Evolutionary conservation across 1,140 invertebrate species (phyloP), one percentile per base, ranked within the genome.

Genomic region (Matsumurasca onukii): DNA sequence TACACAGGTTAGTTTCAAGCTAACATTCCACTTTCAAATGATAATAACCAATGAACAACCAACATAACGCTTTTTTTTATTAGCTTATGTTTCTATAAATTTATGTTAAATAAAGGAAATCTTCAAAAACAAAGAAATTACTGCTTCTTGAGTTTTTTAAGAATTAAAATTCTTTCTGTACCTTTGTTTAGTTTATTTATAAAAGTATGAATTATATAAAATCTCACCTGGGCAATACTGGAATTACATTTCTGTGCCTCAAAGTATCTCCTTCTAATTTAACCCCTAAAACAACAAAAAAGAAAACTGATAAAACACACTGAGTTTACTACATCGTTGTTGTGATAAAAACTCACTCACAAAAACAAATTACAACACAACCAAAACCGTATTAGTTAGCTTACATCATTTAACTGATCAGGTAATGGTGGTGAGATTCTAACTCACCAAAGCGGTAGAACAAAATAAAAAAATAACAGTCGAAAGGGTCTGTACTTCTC

Each of bases 251-350:
- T 67, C 71, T 69, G 55, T 34, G 29, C 22, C 66, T 70, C 22
- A 67, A 31, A 66, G 71, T 45, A 20, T 62, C 55, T 31, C 63
- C 39, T 12, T 72, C 66, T 39, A 73, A 71, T 70, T 63, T 73
- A 22, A 72, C 73, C 51, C 72, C 71, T 73, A 31, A 15, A 74
- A 71, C n/a, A n/a, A n/a, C n/a, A n/a, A n/a, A n/a, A n/a, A n/a
- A n/a, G n/a, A n/a, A n/a, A n/a, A n/a, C n/a, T n/a, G n/a, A n/a
- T n/a, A n/a, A n/a, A n/a, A n/a, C n/a, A n/a, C n/a, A n/a, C n/a
- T n/a, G n/a, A n/a, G n/a, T n/a, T n/a, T n/a, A n/a, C n/a, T n/a
- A n/a, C n/a, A n/a, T n/a, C n/a, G n/a, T n/a, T n/a, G n/a, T n/a
- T n/a, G n/a, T n/a, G n/a, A n/a, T n/a, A n/a, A n/a, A n/a, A n/a